These are phyloP conservation scores for Eunapius fragilis DNA, from an alignment of 37 sponge, comb jelly and placozoan species.

Conservation along the genomic window DNA sequence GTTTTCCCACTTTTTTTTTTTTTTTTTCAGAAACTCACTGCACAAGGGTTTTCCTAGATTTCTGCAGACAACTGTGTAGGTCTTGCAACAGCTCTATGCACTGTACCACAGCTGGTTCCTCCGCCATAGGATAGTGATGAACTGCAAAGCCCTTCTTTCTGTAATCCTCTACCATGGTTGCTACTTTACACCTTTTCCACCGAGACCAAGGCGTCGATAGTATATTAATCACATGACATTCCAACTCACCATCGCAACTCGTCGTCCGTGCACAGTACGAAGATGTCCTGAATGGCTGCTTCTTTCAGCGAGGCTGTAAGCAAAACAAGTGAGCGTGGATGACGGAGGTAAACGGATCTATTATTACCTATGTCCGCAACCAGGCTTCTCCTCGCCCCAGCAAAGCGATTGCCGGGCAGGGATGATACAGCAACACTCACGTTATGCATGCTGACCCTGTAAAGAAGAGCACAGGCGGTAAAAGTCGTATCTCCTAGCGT, in stretches of 20 bases:
- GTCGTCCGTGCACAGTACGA: slow-evolving; percentile 74
- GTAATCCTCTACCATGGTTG: slow-evolving; percentile 53
- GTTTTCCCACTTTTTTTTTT: background rate
- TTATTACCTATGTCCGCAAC: slow-evolving; percentile 65
- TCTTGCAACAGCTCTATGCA: slow-evolving; percentile 50
- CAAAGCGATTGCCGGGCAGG: slow-evolving; percentile 54
- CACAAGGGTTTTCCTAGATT: slow-evolving; percentile 36
- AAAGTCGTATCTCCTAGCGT: background rate
- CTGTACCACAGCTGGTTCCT: slow-evolving; percentile 25
- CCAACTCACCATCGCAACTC: slow-evolving; percentile 64
- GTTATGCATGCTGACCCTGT: slow-evolving; percentile 36
- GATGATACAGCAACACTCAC: slow-evolving; percentile 42
- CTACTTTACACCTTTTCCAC: slow-evolving; percentile 48
- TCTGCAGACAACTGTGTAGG: slow-evolving; percentile 19
- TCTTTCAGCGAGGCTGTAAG: slow-evolving; percentile 49
- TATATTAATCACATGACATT: background rate
- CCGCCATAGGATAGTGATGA: slow-evolving; percentile 63
- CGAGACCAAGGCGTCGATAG: background rate
- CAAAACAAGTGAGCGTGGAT: background rate
- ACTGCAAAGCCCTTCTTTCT: slow-evolving; percentile 31
- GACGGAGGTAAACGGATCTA: background rate
- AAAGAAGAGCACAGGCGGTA: background rate
- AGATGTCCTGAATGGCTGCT: slow-evolving; percentile 66
- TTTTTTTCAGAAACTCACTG: slow-evolving; percentile 41
- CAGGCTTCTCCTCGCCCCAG: slow-evolving; percentile 66